Base-by-base conservation (phyloP, 2,113 vertebrate genomes). In the Paradisaea rubra region DNA sequence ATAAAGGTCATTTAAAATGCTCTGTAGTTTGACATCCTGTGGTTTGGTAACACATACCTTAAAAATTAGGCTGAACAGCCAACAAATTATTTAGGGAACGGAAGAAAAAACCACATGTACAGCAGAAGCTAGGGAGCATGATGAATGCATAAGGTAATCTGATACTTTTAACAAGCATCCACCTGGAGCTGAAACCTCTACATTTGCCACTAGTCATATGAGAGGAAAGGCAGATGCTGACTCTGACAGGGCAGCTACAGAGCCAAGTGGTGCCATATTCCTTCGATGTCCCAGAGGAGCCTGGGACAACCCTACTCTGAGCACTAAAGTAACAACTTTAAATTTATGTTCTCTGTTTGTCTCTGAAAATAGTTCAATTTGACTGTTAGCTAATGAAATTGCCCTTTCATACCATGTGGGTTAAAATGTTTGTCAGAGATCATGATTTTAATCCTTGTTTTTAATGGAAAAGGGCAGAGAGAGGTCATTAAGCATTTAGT, bases 361-460 rank as follows among this genome's bases (percentile, higher is more conserved):
- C 71, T 63, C 73, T 68, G 64, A 68, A 33, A 87, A 44, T 23
- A 49, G 37, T 41, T 91, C 47, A 7, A 6, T 87, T 92, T 81
- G 80, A 7, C 61, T 65, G n/a, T 44, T 68, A 92, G 63, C 37
- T 92, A 88, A 85, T 85, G 50, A 79, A 93, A 71, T 76, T 7
- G 7, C 24, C 59, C 63, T 94, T 94, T 89, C 53, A 56, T 87
- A 64, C 8, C 1, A 2, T 37, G 31, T 69, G 35, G 61, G 69
- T 87, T 81, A 65, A 89, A 88, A 70, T 70, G 30, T 70, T 87
- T 80, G 35, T 28, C 56, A 59, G 65, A 77, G 49, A 64, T 49
- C 31, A n/a, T 47, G 41, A 23, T 76, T 94, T 86, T 87, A 84
- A 82, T 80, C 45, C 24, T 87, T 87, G n/a, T 53, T 94, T 95